These are phyloP conservation scores for Bolborhynchus lineola DNA, from an alignment of 2,113 vertebrate genomes.

Conservation along the genomic window DNA sequence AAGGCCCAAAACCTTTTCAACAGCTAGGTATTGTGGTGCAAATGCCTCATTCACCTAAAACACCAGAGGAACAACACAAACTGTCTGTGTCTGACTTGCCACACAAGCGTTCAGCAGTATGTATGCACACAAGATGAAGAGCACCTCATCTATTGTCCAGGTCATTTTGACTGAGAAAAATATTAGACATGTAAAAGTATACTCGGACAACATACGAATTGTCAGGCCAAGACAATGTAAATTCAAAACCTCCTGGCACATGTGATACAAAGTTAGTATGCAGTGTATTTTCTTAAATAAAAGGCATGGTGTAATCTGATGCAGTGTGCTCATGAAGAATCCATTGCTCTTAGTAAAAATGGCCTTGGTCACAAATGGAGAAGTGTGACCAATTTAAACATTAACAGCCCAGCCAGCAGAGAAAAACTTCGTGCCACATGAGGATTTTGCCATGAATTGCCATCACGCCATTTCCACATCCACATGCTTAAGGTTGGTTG, in stretches of 20 bases:
- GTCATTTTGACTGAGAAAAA: background rate
- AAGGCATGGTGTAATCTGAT: background rate
- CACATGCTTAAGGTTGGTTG: background rate
- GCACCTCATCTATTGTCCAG: background rate
- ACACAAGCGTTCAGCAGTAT: background rate
- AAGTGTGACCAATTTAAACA: background rate
- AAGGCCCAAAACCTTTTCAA: constrained; percentile 84
- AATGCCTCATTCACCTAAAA: constrained; percentile 96
- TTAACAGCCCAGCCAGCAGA: background rate
- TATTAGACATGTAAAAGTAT: background rate
- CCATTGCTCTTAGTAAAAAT: background rate
- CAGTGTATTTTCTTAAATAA: background rate
- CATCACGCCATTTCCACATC: background rate
- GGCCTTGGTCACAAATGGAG: background rate
- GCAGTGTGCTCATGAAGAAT: background rate
- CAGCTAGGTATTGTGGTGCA: constrained; percentile 89
- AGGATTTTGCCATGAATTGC: background rate
- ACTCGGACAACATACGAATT: background rate
- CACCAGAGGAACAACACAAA: background rate
- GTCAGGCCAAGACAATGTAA: background rate
- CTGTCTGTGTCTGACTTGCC: no score
- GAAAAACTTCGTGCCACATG: background rate
- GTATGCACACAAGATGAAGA: background rate
- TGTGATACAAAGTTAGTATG: background rate
- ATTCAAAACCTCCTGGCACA: background rate